Percentiles rank a stretch among this genome's conserved stretches.
Evolutionary conservation across 30 jellyfish, hydroid and myxozoan genomes (phyloP).

Genomic region (Phacellophora camtschatica): DNA sequence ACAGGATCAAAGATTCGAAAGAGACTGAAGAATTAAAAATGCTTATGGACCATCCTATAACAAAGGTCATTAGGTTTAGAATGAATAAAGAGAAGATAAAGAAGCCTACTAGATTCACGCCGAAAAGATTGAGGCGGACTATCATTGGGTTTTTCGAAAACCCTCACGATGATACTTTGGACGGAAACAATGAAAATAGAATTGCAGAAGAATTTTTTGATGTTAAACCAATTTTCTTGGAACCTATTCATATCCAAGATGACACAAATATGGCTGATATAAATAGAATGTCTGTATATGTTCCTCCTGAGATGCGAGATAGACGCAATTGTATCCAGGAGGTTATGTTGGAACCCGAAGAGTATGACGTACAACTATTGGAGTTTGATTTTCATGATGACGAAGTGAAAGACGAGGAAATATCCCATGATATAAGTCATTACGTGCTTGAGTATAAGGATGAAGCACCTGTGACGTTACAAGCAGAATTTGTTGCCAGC

Average conservation of each 20-base stretch:
- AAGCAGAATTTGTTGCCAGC: too few species aligned
- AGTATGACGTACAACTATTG: too few species aligned
- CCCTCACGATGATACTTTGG: background rate
- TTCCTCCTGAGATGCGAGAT: too few species aligned
- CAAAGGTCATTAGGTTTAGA: background rate
- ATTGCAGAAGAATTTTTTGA: background rate
- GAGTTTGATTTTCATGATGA: too few species aligned
- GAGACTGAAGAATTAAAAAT: background rate
- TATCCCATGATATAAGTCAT: too few species aligned
- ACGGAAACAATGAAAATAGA: background rate
- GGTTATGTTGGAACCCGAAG: too few species aligned
- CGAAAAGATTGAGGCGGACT: background rate
- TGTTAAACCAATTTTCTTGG: background rate
- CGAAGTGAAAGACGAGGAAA: too few species aligned
- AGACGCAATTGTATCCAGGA: too few species aligned
- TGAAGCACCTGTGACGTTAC: too few species aligned
- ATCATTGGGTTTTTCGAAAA: background rate
- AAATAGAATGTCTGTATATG: too few species aligned
- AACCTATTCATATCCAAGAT: background rate
- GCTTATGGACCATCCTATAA: background rate
- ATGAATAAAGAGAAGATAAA: background rate
- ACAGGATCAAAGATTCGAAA: background rate
- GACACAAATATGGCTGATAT: too few species aligned
- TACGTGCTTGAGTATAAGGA: too few species aligned
- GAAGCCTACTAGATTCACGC: background rate